phyloP scores from a whole-genome alignment of 2,113 vertebrate genomes.

The Pangasianodon gigas region DNA sequence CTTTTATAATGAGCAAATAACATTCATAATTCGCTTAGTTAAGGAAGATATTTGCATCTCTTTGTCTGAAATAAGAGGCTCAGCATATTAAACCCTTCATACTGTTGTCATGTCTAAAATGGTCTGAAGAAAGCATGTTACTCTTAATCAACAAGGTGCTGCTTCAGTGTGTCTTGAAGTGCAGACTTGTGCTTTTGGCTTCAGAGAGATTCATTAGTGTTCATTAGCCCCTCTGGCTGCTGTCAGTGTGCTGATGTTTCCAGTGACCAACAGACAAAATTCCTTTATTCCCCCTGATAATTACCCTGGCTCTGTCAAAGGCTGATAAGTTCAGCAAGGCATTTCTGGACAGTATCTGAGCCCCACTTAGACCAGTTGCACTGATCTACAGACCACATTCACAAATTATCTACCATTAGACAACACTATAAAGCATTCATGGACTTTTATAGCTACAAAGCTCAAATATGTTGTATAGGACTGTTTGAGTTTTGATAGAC shows the following conservation, averaged over 20 bases:
- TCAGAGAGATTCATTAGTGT: constrained; percentile 42
- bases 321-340: constrained; percentile 25
- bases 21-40: not conserved
- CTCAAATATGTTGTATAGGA: not conserved
- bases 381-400: not conserved
- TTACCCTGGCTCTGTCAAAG: constrained; percentile 29
- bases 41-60: not conserved
- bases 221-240: constrained; percentile 47
- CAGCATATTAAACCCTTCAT: constrained; percentile 10
- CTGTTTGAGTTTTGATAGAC: not conserved
- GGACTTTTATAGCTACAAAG: not conserved
- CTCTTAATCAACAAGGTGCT: constrained; percentile 1
- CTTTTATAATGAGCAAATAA: not conserved
- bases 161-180: constrained; percentile 16
- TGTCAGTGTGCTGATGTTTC: constrained; percentile 37
- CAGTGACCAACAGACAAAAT: constrained; percentile 40
- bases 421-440: not conserved
- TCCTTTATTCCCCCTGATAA: constrained; percentile 35
- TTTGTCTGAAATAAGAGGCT: not conserved
- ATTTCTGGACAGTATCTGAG: constrained; percentile 4
- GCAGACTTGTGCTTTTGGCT: constrained; percentile 36
- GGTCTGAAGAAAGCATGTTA: constrained; percentile 4
- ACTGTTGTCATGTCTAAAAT: not conserved
- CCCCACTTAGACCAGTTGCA: constrained; percentile 10
- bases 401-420: not conserved